Evolutionary conservation across 2,888 invertebrate species (phyloP).

Genomic region (Norana najaformis): DNA sequence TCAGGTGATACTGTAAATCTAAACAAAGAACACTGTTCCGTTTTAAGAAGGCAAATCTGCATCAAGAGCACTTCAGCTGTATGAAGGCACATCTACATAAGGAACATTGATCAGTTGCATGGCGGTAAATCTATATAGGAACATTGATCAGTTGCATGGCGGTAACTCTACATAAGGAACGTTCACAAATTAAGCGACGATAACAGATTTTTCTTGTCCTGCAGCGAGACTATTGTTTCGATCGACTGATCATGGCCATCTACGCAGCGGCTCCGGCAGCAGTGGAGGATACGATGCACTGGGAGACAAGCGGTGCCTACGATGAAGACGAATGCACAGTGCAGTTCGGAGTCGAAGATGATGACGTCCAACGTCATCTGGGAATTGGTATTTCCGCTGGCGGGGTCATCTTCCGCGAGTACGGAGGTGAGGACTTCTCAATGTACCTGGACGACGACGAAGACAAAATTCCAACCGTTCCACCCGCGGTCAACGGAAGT

Average conservation of each 20-base stretch:
- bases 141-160: too few species aligned
- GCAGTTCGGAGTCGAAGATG: neutral
- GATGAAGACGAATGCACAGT: neutral
- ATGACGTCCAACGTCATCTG: neutral
- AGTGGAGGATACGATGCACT: neutral
- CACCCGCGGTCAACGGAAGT: neutral
- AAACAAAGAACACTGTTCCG: too few species aligned
- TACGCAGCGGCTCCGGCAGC: neutral
- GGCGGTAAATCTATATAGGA: too few species aligned
- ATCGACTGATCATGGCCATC: neutral
- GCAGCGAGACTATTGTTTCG: neutral
- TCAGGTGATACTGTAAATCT: too few species aligned
- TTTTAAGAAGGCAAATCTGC: too few species aligned
- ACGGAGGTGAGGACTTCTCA: constrained; percentile 19
- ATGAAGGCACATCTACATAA: neutral
- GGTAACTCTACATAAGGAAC: neutral
- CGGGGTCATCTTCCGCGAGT: constrained; percentile 17
- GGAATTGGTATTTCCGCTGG: neutral
- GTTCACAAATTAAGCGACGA: neutral
- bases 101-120: too few species aligned
- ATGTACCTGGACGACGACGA: constrained; percentile 22
- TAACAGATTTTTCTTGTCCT: neutral
- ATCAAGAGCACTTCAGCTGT: too few species aligned
- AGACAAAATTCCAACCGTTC: neutral
- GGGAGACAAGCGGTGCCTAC: too few species aligned